Evolutionary conservation across 2,888 invertebrate genomes (phyloP), one percentile per base, ranked within the genome.

Genomic region (Altica lythri): DNA sequence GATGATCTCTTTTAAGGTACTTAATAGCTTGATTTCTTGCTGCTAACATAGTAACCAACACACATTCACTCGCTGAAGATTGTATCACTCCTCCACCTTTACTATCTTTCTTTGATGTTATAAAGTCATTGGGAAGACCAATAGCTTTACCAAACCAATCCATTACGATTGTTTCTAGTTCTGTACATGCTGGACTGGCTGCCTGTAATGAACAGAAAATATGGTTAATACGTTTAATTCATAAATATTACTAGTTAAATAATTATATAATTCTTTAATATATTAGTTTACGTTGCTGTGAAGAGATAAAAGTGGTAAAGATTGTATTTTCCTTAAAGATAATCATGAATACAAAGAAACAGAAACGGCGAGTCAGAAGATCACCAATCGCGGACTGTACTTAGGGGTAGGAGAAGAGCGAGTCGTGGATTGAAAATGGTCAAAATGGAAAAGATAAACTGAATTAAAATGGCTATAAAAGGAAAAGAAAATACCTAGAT

Each of bases 181-280:
- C 97, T 30, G 96, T 95, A 74, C 94, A 95, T 1, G 95, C 95
- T 1, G 97, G 96, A 79, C 94, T 94, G n/a, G 96, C 95, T 12
- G 95, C 95, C 93, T 93, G 79, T 51, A 82, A 72, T 61, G 62
- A 59, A 59, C 57, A 58, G 27, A 48, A 34, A 25, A 55, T 16
- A 1, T n/a, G 9, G 29, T 8, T 6, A 6, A 6, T 5, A 8
- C 25, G 8, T 5, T 25, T 25, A 25, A 6, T 25, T 5, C 25
- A 25, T 5, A 25, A 25, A 8, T 8, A 25, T 6, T 6, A 25
- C 5, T 25, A 8, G 25, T 25, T 6, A 25, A 25, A 8, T 5
- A 8, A 6, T 5, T 25, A n/a, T n/a, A n/a, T n/a, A n/a, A n/a
- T n/a, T n/a, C n/a, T n/a, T n/a, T n/a, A n/a, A n/a, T n/a, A n/a